These are phyloP conservation scores for Mesaphorura yosii DNA, from an alignment of 1,140 invertebrate species.

Conservation along the genomic window DNA sequence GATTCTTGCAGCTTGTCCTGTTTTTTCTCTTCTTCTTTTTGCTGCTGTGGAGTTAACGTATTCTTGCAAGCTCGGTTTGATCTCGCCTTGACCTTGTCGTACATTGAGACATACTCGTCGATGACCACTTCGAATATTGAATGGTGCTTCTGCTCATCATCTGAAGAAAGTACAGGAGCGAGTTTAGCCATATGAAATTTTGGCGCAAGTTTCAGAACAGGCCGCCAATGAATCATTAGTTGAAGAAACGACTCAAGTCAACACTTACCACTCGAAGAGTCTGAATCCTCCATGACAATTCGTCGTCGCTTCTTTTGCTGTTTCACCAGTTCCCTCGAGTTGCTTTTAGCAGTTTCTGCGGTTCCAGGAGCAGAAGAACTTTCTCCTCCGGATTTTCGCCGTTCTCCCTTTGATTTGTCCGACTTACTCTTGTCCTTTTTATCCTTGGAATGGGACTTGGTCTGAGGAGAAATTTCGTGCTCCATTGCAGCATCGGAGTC, in stretches of 20 bases:
- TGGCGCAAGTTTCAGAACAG: neutral
- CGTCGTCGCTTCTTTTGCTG: slow-evolving; percentile 29
- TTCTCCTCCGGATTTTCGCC: slow-evolving; percentile 21
- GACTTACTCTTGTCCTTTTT: slow-evolving; percentile 17
- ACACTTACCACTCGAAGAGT: slow-evolving; percentile 13
- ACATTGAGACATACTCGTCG: slow-evolving; percentile 93
- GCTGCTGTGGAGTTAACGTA: slow-evolving; percentile 65
- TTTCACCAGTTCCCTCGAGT: slow-evolving; percentile 42
- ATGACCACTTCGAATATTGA: slow-evolving; percentile 85
- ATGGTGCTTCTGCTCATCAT: slow-evolving; percentile 61
- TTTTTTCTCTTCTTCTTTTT: slow-evolving; percentile 69
- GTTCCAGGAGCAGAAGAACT: slow-evolving; percentile 15
- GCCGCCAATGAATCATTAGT: neutral
- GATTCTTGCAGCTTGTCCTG: slow-evolving; percentile 77
- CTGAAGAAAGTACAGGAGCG: slow-evolving; percentile 31
- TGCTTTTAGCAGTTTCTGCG: slow-evolving; percentile 30
- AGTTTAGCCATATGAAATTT: slow-evolving; percentile 2
- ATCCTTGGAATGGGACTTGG: slow-evolving; percentile 5
- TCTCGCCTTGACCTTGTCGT: slow-evolving; percentile 92
- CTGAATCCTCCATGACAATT: slow-evolving; percentile 22
- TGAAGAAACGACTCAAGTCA: neutral
- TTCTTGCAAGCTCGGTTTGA: slow-evolving; percentile 47
- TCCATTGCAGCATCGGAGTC: slow-evolving; percentile 30
- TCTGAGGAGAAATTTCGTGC: neutral
- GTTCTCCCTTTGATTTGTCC: slow-evolving; percentile 18